Conservation (phyloP, 1,140 invertebrate genomes). For the Cydia pomonella region DNA sequence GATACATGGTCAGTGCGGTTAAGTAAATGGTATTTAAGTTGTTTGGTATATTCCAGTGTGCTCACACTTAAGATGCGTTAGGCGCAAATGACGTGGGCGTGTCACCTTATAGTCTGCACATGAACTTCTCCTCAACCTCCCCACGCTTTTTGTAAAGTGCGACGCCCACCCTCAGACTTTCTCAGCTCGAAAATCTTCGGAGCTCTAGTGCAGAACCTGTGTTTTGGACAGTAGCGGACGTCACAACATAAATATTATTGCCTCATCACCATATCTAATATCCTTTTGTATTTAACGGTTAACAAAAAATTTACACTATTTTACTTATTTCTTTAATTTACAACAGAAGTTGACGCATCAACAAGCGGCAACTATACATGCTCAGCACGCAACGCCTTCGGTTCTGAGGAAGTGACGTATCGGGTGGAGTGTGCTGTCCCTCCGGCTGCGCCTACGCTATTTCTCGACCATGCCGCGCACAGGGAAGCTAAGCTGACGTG, state of each 20-base stretch:
- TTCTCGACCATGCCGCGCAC: conserved; percentile 58
- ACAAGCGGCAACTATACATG: conserved; percentile 90
- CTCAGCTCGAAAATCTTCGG: too few relatives aligned
- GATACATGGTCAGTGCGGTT: conserved; percentile 81
- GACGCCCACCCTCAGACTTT: too few relatives aligned
- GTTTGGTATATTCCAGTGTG: too few relatives aligned
- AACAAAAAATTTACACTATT: background rate
- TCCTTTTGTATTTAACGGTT: too few relatives aligned
- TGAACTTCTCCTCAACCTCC: too few relatives aligned
- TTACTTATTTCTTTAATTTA: background rate
- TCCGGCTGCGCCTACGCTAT: conserved; percentile 83
- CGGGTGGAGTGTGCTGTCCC: conserved; percentile 86
- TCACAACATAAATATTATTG: too few relatives aligned
- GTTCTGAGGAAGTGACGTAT: conserved; percentile 88
- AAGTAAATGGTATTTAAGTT: background rate
- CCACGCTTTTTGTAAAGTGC: too few relatives aligned
- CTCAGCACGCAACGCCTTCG: conserved; percentile 87
- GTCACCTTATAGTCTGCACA: too few relatives aligned
- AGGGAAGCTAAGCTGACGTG: conserved; percentile 62
- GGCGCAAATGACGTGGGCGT: too few relatives aligned
- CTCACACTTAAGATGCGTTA: background rate
- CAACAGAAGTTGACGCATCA: conserved; percentile 80
- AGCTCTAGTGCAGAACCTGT: too few relatives aligned
- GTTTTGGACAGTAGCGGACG: too few relatives aligned
- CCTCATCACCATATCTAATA: too few relatives aligned